phyloP scores from a whole-genome alignment of 2,888 invertebrate species.

The Helobdella robusta region DNA sequence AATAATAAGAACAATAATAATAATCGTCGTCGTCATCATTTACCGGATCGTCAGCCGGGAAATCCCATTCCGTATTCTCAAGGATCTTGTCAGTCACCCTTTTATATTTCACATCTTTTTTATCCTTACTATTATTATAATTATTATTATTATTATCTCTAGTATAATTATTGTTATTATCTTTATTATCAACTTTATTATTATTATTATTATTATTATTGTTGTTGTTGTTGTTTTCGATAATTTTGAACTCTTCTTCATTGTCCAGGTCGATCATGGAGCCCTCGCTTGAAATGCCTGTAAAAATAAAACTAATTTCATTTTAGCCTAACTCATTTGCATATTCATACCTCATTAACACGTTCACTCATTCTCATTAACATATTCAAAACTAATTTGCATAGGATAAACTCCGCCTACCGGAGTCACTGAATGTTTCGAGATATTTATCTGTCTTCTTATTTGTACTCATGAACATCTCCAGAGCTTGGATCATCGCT shows the following conservation, averaged over 20 bases:
- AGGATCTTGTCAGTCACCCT: too few species aligned
- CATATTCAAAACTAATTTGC: not conserved
- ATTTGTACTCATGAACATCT: not conserved
- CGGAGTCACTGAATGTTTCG: conserved; percentile 12
- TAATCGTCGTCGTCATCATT: too few species aligned
- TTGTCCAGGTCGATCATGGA: not conserved
- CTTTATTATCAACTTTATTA: not conserved
- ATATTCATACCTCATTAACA: not conserved
- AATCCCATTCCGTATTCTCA: too few species aligned
- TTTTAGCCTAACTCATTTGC: not conserved
- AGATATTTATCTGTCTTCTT: not conserved
- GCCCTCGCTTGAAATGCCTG: not conserved
- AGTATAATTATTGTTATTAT: not conserved
- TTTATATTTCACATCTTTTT: not conserved
- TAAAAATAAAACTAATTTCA: not conserved
- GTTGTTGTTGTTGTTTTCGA: not conserved
- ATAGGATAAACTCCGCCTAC: too few species aligned
- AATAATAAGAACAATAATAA: too few species aligned
- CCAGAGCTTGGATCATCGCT: conserved; percentile 1
- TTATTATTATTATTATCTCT: not conserved
- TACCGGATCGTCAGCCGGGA: too few species aligned
- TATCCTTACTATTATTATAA: not conserved
- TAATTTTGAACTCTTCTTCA: not conserved
- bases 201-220: not conserved
- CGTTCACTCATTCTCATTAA: not conserved